Evolutionary conservation across 2,888 invertebrate species (phyloP).

Genomic region (Agrypnus murinus): DNA sequence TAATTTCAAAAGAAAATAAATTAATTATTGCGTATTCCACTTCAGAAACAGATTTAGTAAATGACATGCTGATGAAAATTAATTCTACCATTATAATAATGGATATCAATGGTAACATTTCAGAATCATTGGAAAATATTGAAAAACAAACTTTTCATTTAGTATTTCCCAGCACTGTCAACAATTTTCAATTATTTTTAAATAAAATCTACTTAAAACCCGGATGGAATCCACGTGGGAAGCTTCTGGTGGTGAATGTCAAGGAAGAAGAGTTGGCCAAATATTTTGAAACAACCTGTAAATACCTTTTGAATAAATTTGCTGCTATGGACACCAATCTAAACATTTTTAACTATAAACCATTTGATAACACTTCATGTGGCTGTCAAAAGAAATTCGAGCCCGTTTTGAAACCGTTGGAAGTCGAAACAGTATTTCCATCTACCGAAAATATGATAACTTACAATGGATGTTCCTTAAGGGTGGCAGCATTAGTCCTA

Average conservation of each 20-base stretch:
- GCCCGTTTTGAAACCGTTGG: no score
- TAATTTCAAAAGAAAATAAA: neutral
- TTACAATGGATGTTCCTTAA: neutral
- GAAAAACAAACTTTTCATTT: slow-evolving; percentile 16
- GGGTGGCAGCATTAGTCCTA: neutral
- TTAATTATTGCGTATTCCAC: neutral
- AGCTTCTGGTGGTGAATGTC: slow-evolving; percentile 3
- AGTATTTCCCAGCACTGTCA: neutral
- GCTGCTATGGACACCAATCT: neutral
- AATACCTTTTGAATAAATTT: neutral
- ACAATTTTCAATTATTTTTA: neutral
- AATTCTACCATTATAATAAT: neutral
- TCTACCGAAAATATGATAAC: neutral
- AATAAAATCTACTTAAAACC: neutral
- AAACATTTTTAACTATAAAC: neutral
- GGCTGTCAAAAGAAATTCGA: no score
- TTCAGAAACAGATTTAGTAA: neutral
- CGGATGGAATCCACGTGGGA: slow-evolving; percentile 14
- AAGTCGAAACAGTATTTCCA: no score
- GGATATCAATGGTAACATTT: neutral
- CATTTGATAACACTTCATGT: neutral
- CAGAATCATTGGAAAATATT: neutral
- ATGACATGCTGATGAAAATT: neutral
- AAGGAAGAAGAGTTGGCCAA: no score
- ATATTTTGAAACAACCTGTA: neutral